A percentile compares a stretch with the other conserved stretches of the same genome.
Conservation (phyloP, 1,140 invertebrate species). For the Amyelois transitella region DNA sequence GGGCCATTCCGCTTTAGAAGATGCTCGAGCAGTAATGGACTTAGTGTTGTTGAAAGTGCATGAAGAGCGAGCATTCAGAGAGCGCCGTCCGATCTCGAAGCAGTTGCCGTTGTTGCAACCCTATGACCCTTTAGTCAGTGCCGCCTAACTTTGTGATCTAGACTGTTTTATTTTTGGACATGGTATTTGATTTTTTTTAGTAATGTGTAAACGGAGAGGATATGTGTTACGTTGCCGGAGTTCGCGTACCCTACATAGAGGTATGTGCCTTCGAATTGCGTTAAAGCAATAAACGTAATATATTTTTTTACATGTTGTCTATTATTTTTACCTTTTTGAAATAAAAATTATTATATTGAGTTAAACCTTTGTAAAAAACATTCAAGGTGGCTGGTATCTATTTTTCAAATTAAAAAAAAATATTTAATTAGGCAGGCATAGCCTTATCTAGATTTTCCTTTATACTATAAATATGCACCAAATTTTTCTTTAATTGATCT, state of each 20-base stretch:
- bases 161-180: constrained; percentile 47
- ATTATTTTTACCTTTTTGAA: constrained; percentile 28
- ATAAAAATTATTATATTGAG: too few species aligned
- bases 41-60: constrained; percentile 85
- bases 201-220: constrained; percentile 42
- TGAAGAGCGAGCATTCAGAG: constrained; percentile 66
- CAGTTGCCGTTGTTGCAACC: constrained; percentile 50
- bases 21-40: constrained; percentile 89
- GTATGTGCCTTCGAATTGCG: constrained; percentile 73
- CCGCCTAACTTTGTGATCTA: constrained; percentile 51
- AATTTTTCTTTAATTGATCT: too few species aligned
- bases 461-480: too few species aligned
- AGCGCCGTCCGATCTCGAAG: constrained; percentile 22
- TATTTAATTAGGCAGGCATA: too few species aligned
- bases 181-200: constrained; percentile 25
- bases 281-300: constrained; percentile 70
- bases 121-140: constrained; percentile 60
- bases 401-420: too few species aligned
- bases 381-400: too few species aligned
- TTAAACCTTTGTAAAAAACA: too few species aligned
- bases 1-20: constrained; percentile 92
- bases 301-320: constrained; percentile 53
- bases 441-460: too few species aligned
- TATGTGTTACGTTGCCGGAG: constrained; percentile 65
- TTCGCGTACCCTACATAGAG: constrained; percentile 50